A percentile compares a stretch with the other conserved stretches of the same genome.
Conservation (phyloP, 2,797 vertebrate species). For the Graptemys geographica region DNA sequence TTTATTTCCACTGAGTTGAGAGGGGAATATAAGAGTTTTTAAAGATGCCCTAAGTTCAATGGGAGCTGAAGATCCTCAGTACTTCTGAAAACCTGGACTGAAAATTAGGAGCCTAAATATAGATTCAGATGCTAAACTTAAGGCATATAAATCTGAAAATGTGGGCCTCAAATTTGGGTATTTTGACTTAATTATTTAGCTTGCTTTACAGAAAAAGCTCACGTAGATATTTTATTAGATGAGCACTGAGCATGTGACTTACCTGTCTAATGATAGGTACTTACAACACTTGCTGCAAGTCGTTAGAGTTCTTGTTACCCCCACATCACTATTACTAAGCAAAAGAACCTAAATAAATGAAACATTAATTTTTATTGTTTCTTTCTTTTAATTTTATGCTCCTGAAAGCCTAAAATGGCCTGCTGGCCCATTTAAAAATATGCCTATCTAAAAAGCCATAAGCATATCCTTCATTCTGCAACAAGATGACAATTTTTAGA, state of each 20-base stretch:
- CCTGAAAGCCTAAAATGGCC: neutral
- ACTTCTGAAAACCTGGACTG: neutral
- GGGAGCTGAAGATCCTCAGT: neutral
- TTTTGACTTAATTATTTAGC: neutral
- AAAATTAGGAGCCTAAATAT: neutral
- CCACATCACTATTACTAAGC: neutral
- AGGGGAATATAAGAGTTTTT: neutral
- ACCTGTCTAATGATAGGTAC: neutral
- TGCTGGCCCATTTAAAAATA: neutral
- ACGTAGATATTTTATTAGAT: neutral
- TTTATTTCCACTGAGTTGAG: neutral
- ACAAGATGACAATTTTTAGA: neutral
- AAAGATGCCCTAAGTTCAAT: neutral
- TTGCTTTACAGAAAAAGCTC: neutral
- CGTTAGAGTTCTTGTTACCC: neutral
- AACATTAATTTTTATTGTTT: neutral
- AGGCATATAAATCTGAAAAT: neutral
- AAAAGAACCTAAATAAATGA: neutral
- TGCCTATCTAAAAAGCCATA: neutral
- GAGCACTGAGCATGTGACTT: neutral
- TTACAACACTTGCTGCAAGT: neutral
- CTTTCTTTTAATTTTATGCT: neutral
- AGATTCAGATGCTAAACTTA: neutral
- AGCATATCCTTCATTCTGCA: neutral
- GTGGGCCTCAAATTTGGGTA: neutral